Conservation (phyloP, 2,888 invertebrate genomes). For the Brassicogethes aeneus region DNA sequence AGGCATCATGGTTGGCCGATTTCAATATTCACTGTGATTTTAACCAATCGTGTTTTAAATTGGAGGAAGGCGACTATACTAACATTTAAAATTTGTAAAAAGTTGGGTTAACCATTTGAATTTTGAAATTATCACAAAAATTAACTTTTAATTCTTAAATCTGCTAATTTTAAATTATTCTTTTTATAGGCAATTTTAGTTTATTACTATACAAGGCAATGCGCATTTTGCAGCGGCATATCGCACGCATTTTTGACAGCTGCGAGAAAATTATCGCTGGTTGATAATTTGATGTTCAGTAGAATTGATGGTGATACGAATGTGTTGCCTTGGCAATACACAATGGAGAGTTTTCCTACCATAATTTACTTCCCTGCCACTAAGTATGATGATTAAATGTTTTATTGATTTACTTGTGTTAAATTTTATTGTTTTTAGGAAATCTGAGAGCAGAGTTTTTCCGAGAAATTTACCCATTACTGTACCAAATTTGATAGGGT, state of each 20-base stretch:
- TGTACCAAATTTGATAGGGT: slow-evolving; percentile 58
- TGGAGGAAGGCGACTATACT: too few species aligned
- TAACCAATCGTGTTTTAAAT: too few species aligned
- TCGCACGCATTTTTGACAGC: slow-evolving; percentile 60
- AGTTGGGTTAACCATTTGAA: too few species aligned
- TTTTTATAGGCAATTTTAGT: slow-evolving; percentile 67
- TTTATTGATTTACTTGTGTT: slow-evolving; percentile 6
- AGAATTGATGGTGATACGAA: slow-evolving; percentile 75
- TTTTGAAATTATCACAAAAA: too few species aligned
- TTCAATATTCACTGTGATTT: too few species aligned
- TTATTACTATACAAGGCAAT: slow-evolving; percentile 70
- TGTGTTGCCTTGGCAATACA: slow-evolving; percentile 81
- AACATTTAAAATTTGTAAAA: too few species aligned
- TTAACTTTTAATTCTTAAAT: too few species aligned
- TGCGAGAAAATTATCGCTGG: slow-evolving; percentile 50
- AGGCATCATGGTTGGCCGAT: too few species aligned
- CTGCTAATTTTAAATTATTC: slow-evolving; percentile 19
- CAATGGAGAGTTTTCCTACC: slow-evolving; percentile 69
- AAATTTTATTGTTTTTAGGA: slow-evolving; percentile 39
- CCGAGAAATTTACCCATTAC: slow-evolving; percentile 54
- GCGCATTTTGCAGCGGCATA: slow-evolving; percentile 64
- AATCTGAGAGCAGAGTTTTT: slow-evolving; percentile 62
- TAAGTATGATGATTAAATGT: slow-evolving; percentile 43
- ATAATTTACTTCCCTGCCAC: slow-evolving; percentile 70
- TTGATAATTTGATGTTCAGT: slow-evolving; percentile 49